A percentile compares a stretch with the other conserved stretches of the same genome.
phyloP scores from a whole-genome alignment of 2,113 vertebrate species.

The Strix aluco region DNA sequence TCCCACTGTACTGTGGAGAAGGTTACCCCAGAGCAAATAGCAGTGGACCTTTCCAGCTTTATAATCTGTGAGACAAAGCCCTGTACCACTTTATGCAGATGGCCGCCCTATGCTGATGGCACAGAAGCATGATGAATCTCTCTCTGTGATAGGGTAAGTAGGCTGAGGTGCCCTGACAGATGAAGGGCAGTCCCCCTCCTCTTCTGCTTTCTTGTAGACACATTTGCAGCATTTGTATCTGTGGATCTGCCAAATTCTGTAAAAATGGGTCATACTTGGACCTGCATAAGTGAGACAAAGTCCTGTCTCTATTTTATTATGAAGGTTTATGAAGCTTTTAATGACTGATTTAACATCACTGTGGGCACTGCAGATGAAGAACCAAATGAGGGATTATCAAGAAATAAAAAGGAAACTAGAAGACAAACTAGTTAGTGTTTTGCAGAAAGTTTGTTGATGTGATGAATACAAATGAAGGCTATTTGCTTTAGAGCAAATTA shows the following conservation, averaged over 20 bases:
- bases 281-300: neutral
- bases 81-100: neutral
- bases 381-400: neutral
- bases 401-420: neutral
- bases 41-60: neutral
- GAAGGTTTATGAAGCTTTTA: neutral
- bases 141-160: neutral
- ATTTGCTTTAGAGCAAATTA: neutral
- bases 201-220: neutral
- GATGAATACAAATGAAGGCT: neutral
- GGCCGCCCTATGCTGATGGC: neutral
- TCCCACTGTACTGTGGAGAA: neutral
- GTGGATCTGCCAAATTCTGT: neutral
- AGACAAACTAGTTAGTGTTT: neutral
- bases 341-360: neutral
- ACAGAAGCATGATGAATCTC: accelerated
- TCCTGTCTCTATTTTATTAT: neutral
- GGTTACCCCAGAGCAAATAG: neutral
- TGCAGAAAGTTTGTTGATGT: neutral
- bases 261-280: neutral
- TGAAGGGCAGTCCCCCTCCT: neutral
- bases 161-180: neutral
- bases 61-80: neutral
- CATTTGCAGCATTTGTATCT: neutral
- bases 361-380: neutral